Base-by-base conservation (phyloP, 2,888 invertebrate genomes). In the Diadromus collaris region DNA sequence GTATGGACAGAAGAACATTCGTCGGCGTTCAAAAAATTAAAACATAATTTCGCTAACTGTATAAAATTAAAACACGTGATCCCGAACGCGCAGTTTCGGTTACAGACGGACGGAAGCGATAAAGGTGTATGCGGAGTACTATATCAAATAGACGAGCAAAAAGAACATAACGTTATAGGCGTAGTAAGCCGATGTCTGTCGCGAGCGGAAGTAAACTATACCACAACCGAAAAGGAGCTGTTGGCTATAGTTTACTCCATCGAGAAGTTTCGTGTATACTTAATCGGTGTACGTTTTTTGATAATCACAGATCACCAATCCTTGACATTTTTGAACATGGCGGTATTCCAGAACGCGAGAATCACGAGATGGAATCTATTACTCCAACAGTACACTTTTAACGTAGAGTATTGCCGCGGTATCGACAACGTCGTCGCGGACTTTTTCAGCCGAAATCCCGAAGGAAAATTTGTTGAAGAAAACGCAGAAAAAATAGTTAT, bases 291-390 rank as follows among this genome's bases (percentile, higher is more conserved):
- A 2, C 6, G 56, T 9, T 68, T 87, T 2, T 71, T 79, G 0
- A 77, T 87, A 2, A 51, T 80, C 29, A 86, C 84, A 0, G 88
- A 87, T 67, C 85, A 86, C 68, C 79, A 83, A 24, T 72, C 82
- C 0, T 56, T 87, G 2, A 82, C 79, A 0, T 88, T 86, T 67
- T 54, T 88, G 7, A 68, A 75, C 21, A 70, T 68, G 0, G 86
- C 87, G 61, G 67, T 83, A 19, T 67, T 87, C 13, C 74, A 82
- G 6, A 81, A 71, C 51, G 67, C 80, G 2, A 69, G 86, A 9
- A 48, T 88, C 0, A 82, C 79, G 2, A 51, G 88, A 2, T 88
- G 86, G 86, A 65, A 77, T 21, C 19, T 83, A 0, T 81, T 77
- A 32, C 63, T 86, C 16, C 83, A 85, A 38, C 83, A 84, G 56